Evolutionary conservation across 2,113 vertebrate species (phyloP), one percentile per base, ranked within the genome.

Genomic region (Neopipo cinnamomea): DNA sequence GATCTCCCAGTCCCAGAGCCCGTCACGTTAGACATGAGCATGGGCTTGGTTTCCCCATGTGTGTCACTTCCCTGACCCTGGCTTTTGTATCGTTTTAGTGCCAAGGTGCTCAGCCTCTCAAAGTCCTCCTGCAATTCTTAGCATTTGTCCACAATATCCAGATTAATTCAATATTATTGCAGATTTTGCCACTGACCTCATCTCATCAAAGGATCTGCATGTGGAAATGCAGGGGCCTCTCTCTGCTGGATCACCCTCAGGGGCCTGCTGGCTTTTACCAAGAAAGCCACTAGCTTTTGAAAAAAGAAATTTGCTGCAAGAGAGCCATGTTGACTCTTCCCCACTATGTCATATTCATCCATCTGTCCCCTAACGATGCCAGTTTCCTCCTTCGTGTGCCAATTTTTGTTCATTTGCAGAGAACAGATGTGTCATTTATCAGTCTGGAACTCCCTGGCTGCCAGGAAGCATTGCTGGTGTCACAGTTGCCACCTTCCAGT

Each of bases 381-480:
- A 95, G 91, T 81, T 95, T 95, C 89, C 76, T 84, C 17, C 61
- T 92, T 80, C 65, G 85, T 89, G 84, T 96, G 95, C 91, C 89
- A 89, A 53, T 55, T 93, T 91, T 91, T 96, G 93, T 95, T 97
- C 96, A 95, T 95, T 95, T 95, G 86, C 77, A 91, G 93, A 92
- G 93, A 91, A 80, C 95, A 96, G 92, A 92, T 95, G 86, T 91
- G 84, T 81, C 80, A 61, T 95, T 92, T 96, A 71, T 81, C 86
- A 93, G 91, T 17, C 91, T 72, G 73, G 28, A 52, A 49, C 86
- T 91, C 76, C 62, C 53, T 73, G 72, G 59, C 88, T n/a, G 42
- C 86, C 35, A 62, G 75, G 76, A 89, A 89, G 84, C 33, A 37
- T 27, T 92, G 88, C 66, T 82, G 39, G 62, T 66, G 77, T 68